These are phyloP conservation scores for Ennomos quercinarius DNA, from an alignment of 2,888 invertebrate genomes.

Conservation along the genomic window DNA sequence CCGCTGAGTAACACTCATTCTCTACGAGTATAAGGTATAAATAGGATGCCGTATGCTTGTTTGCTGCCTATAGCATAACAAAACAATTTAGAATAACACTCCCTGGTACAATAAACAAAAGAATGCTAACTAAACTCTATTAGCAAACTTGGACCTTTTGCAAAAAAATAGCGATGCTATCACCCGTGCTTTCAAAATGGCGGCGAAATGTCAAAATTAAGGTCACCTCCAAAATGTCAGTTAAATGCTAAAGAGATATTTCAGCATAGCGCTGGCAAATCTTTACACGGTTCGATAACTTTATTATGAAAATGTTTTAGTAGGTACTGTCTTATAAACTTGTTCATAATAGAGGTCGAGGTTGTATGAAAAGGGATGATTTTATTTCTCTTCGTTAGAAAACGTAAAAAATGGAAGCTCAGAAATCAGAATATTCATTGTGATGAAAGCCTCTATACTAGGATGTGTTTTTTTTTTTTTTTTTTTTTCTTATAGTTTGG, in stretches of 20 bases:
- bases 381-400: neutral
- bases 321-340: neutral
- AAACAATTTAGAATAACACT: too few species aligned
- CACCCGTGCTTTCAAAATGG: slow-evolving; percentile 47
- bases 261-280: slow-evolving; percentile 46
- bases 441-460: too few species aligned
- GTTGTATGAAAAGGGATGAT: neutral
- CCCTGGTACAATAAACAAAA: neutral
- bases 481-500: too few species aligned
- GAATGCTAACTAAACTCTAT: neutral
- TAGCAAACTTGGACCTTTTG: slow-evolving; percentile 14
- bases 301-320: slow-evolving; percentile 10
- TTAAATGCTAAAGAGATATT: slow-evolving; percentile 61
- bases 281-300: slow-evolving; percentile 48
- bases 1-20: too few species aligned
- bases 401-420: too few species aligned
- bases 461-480: too few species aligned
- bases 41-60: too few species aligned
- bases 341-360: too few species aligned
- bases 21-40: too few species aligned
- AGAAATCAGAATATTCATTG: too few species aligned
- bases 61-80: too few species aligned
- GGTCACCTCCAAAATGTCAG: slow-evolving; percentile 56
- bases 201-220: slow-evolving; percentile 64
- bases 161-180: slow-evolving; percentile 26